Base-by-base conservation (phyloP, 2,797 vertebrate genomes). In the Limosa lapponica region DNA sequence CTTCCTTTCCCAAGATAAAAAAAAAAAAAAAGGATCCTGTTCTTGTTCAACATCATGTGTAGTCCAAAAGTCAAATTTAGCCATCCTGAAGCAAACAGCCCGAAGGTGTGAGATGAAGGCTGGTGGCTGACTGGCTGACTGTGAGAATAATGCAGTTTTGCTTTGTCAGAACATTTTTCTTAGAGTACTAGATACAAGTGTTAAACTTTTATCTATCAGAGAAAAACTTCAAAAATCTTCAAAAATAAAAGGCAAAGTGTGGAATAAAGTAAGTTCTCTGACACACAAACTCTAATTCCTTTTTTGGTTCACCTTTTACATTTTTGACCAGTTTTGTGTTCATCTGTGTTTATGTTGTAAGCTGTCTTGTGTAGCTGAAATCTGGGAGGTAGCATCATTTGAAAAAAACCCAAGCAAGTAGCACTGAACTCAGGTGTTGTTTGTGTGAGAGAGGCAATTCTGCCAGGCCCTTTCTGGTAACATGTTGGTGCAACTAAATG, bases 1-100 rank as follows among this genome's bases (percentile, higher is more conserved):
- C 89, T 97, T 98, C 97, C 91, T 73, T 97, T 98, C 93, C 92
- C 96, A 95, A 89, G 89, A 90, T 84, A 81, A 62, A 18, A 41
- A 34, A 34, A 41, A 52, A 82, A 74, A 94, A 64, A 36, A 82
- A 72, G 61, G 10, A 52, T 86, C 80, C 59, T 89, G 62, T 62
- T 92, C 44, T 85, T 30, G 4, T 85, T 87, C 89, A 90, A 92
- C 73, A 92, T 44, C 82, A 41, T 72, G 15, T 73, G 14, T 67
- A 87, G 43, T 92, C 91, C 66, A 13, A 90, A 91, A 86, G 69
- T 61, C 87, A 82, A 41, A 81, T 70, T 81, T 93, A 78, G 54
- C 55, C 66, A 86, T 84, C 32, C 41, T 44, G 27, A 28, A 75
- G 48, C 72, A 75, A 77, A 71, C 74, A 61, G 67, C 86, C 89